Conservation (phyloP, 2,797 vertebrate genomes). For the Rhincodon typus region DNA sequence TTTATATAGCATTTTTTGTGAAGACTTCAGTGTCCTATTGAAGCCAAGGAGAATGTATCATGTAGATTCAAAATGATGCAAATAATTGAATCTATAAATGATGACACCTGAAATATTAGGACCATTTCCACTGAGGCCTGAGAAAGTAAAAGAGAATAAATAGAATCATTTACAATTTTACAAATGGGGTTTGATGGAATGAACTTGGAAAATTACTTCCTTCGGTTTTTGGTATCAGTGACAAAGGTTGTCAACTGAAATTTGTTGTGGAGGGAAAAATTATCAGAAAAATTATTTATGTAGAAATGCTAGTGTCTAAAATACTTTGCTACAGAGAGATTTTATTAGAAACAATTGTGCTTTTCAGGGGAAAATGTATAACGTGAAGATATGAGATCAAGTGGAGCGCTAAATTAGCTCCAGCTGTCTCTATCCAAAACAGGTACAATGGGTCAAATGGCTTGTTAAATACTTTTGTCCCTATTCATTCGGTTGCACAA, state of each 20-base stretch:
- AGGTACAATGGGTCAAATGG: background rate
- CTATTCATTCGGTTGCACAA: background rate
- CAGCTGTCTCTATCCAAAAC: background rate
- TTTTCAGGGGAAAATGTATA: constrained; percentile 3
- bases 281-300: background rate
- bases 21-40: background rate
- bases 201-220: background rate
- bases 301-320: background rate
- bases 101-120: background rate
- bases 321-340: background rate
- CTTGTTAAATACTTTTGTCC: background rate
- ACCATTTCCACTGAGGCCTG: background rate
- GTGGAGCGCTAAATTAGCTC: background rate
- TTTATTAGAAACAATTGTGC: background rate
- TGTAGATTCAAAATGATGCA: background rate
- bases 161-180: background rate
- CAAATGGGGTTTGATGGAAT: background rate
- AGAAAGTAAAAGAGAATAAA: background rate
- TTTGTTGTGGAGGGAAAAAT: background rate
- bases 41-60: background rate
- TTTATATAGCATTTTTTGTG: background rate
- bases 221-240: background rate
- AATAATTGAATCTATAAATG: background rate
- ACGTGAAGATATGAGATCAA: background rate
- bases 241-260: constrained; percentile 12